Base-by-base conservation (phyloP, 2,113 vertebrate species). In the Scomber japonicus region DNA sequence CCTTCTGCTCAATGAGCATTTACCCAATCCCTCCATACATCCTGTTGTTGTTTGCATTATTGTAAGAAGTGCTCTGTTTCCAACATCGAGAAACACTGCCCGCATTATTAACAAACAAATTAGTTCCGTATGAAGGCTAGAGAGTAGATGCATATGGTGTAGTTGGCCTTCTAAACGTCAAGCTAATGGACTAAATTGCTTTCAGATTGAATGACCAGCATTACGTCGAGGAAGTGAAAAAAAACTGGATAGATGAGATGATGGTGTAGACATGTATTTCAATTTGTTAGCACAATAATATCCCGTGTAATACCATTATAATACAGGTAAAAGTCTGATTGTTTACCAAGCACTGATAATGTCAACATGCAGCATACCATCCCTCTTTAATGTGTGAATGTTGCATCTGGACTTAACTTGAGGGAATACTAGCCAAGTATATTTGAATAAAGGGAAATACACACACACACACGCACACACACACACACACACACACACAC, bases 111-210 rank as follows among this genome's bases (percentile, higher is more conserved):
- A 83, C 85, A 89, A 91, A 86, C 82, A 90, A 84, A 91, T 56
- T 17, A 82, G 85, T 88, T 90, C 71, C 21, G 19, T 69, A 82
- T 46, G 69, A 79, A 78, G 46, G 75, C 68, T 35, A 27, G 55
- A 62, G 83, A 85, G 73, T 65, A 59, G 77, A 86, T 75, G 66
- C 82, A 80, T 51, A 73, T 67, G 86, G 83, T 73, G 84, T 71
- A 73, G 61, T 61, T 79, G 82, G 78, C 80, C 81, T 81, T 60
- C 78, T 77, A 79, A 81, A 90, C 71, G 74, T 75, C 48, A 45
- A 82, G 63, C 83, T 88, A 89, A 93, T 86, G 75, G 84, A 24
- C 69, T 80, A 91, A 90, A 92, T 92, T 93, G 89, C 86, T 90
- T 82, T 91, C 90, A 91, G 90, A 91, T 68, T 89, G 81, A 82